Percentiles rank a stretch among this genome's conserved stretches.
Evolutionary conservation across 2,888 invertebrate genomes (phyloP).

Genomic region (Tenodera sinensis): DNA sequence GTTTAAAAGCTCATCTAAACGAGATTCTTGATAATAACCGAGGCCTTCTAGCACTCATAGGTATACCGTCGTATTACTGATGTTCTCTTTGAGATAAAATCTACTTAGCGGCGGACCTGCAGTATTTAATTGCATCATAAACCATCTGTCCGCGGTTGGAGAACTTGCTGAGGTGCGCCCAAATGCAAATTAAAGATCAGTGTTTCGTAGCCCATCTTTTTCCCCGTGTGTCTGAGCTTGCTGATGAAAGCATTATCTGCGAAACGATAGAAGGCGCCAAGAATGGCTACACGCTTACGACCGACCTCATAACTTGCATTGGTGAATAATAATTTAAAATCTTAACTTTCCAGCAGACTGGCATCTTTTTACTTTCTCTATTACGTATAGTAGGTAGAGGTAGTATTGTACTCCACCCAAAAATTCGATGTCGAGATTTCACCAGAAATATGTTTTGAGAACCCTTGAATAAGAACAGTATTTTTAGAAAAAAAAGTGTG

Average conservation of each 20-base stretch:
- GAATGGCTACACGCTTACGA: no score
- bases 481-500: no score
- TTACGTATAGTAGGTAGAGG: no score
- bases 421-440: no score
- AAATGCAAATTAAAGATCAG: not conserved
- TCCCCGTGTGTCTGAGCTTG: not conserved
- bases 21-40: not conserved
- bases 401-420: no score
- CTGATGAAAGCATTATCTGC: not conserved
- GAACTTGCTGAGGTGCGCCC: not conserved
- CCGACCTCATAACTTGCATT: no score
- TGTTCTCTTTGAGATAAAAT: not conserved
- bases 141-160: not conserved
- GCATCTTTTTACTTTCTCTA: no score
- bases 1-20: not conserved
- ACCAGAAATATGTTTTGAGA: no score
- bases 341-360: no score
- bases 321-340: no score
- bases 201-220: not conserved
- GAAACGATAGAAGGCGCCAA: not conserved
- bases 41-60: not conserved
- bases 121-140: not conserved
- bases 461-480: no score
- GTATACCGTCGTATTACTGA: not conserved
- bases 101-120: not conserved